Conservation (phyloP, 2,888 invertebrate species). For the Pycnomerus fuliginosus region DNA sequence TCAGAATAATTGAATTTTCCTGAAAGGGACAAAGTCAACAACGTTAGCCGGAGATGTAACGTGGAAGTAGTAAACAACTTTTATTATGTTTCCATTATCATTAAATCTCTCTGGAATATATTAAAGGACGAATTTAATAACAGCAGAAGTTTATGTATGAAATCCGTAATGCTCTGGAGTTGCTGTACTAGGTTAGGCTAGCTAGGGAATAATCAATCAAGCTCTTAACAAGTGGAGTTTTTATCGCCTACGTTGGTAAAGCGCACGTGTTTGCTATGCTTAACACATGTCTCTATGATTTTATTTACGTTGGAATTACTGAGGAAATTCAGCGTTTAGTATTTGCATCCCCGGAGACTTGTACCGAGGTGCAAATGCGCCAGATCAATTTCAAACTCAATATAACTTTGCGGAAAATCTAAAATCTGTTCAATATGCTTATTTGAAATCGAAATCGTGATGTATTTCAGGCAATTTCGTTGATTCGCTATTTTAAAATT, state of each 20-base stretch:
- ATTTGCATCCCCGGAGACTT: conserved; percentile 22
- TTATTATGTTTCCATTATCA: conserved; percentile 21
- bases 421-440: too few species aligned
- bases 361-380: conserved; percentile 39
- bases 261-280: conserved; percentile 23
- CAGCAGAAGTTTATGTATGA: too few species aligned
- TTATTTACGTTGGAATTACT: conserved; percentile 12
- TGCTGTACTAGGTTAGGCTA: too few species aligned
- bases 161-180: too few species aligned
- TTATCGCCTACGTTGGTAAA: conserved; percentile 20
- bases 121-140: conserved; percentile 7
- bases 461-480: too few species aligned
- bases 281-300: conserved; percentile 21
- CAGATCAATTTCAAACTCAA: conserved; percentile 48
- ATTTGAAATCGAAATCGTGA: too few species aligned
- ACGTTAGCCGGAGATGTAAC: conserved; percentile 4
- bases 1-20: conserved; percentile 8
- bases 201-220: conserved; percentile 6
- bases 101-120: conserved; percentile 10
- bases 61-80: conserved; percentile 17
- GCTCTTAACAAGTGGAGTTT: conserved; percentile 19
- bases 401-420: conserved; percentile 47
- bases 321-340: too few species aligned
- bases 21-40: conserved; percentile 10
- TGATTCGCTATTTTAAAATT: conserved; percentile 22